Base-by-base conservation (phyloP, 37 sponge, comb jelly and placozoan species). In the Halichondria panicea region DNA sequence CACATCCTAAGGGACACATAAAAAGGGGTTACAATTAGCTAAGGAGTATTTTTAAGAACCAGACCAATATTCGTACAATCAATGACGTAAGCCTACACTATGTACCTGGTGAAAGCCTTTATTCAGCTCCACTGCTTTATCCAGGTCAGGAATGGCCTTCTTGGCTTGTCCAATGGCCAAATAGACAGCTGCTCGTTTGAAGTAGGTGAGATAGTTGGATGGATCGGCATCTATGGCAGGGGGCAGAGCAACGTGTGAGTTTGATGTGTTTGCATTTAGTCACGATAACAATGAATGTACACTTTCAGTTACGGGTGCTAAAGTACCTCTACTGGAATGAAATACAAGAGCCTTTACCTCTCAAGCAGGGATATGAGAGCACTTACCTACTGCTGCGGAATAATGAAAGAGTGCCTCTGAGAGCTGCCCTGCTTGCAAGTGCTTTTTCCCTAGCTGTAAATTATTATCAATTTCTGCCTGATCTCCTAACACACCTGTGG, bases 121-220 rank as follows among this genome's bases (percentile, higher is more conserved):
- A 36, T 87, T 91, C 31, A 99, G 58, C 11, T 85, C 68, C 0
- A 96, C 40, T 36, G 88, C 77, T 45, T 53, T 85, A 43, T 82
- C 85, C 15, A 99, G 64, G 77, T 99, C 99, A 42, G 96, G 87
- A 27, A 99, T 62, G 8, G 99, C 97, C 31, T 69, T 87, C 72
- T 91, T 85, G 22, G 87, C 66, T 30, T 87, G 77, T 1, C 96
- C 99, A 32, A 99, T 78, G 4, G 94, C 99, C 43, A 99, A 77
- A 57, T 93, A 99, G 1, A 99, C 99, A 27, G 96, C 93, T n/a
- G 99, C 99, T 59, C 99, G 52, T 74, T 93, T 91, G 83, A 91
- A 99, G 71, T 87, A 91, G 1, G 94, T 81, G 40, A 96, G 28
- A 52, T 96, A 99, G 78, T 94, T 99, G 43, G 77, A 78, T 18